Evolutionary conservation across 2,113 vertebrate species (phyloP), one percentile per base, ranked within the genome.

Genomic region (Apodemus speciosus): DNA sequence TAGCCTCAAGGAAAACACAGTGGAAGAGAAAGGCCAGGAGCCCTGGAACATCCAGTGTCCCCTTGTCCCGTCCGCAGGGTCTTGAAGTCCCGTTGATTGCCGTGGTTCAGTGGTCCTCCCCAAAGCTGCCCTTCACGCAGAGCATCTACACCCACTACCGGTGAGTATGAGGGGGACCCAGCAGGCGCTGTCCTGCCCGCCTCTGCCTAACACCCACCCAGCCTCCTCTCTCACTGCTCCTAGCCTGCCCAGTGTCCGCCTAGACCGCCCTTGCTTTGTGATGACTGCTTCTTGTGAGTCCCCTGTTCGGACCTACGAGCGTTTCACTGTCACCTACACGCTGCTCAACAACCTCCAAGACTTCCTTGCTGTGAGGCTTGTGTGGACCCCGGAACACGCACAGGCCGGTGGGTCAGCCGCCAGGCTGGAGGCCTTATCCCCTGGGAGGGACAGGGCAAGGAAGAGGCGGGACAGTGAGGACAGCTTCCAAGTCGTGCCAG

Each of bases 331-430:
- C 92, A 98, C 98, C 92, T 99, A 99, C 88, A 99, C 99, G 0
- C 98, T 99, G 72, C 98, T 99, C 90, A 99, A 99, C 96, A 99
- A 99, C 89, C 98, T 99, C 93, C 99, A 99, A 98, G 99, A 99
- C 98, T 99, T 99, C 97, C 98, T 99, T 96, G 99, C 99, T 0
- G 99, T 99, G 0, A 97, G 99, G 5, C 98, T 99, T 0, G 99
- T 99, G 84, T 99, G 99, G 99, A 99, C 99, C 0, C 99, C 99
- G 0, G 99, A 99, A 58, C 98, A 98, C 32, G 96, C 98, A 20
- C 95, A 97, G 9, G 97, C 98, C 0, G 97, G 97, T 97, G 93
- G 94, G 97, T 93, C 46, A 64, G 71, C 94, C 60, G 72, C 81
- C 3, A 30, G 60, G 80, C 49, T 8, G 21, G 25, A 56, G 91